Percentiles rank a stretch among this genome's conserved stretches.
Evolutionary conservation across 2,888 invertebrate species (phyloP).

Genomic region (Acronicta psi): DNA sequence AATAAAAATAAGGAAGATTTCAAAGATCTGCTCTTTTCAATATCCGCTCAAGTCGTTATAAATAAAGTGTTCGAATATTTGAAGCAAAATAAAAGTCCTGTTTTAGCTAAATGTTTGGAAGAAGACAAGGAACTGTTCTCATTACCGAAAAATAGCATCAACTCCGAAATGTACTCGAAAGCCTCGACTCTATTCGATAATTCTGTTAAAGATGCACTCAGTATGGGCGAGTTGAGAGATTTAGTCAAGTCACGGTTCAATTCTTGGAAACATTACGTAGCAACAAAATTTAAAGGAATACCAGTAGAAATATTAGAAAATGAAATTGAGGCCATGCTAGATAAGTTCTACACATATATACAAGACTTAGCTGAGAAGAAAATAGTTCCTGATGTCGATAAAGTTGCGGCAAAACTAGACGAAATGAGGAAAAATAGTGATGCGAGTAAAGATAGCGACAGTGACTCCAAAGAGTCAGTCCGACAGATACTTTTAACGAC

Average conservation of each 20-base stretch:
- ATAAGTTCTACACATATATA: constrained; percentile 80
- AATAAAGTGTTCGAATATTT: constrained; percentile 82
- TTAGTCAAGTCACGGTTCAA: constrained; percentile 74
- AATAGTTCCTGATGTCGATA: constrained; percentile 65
- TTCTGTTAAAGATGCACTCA: constrained; percentile 78
- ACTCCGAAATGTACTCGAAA: constrained; percentile 74
- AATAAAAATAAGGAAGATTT: constrained; percentile 77
- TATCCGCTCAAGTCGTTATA: constrained; percentile 81
- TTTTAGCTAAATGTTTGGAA: constrained; percentile 74
- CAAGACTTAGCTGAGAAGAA: constrained; percentile 74
- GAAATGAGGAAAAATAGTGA: constrained; percentile 69
- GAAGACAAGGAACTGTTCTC: constrained; percentile 72
- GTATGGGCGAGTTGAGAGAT: constrained; percentile 78
- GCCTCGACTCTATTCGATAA: constrained; percentile 77
- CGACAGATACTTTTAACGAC: constrained; percentile 75
- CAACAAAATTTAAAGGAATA: constrained; percentile 75
- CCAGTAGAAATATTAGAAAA: constrained; percentile 76
- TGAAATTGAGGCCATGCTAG: constrained; percentile 78
- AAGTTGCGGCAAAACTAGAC: constrained; percentile 75
- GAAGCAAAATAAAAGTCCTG: constrained; percentile 76
- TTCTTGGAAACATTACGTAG: constrained; percentile 79
- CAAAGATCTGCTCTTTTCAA: constrained; percentile 77
- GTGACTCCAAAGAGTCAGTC: constrained; percentile 71
- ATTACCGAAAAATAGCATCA: constrained; percentile 69
- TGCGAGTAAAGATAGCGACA: constrained; percentile 64